Evolutionary conservation across 2,797 vertebrate species (phyloP), one percentile per base, ranked within the genome.

Genomic region (Nothura maculosa): DNA sequence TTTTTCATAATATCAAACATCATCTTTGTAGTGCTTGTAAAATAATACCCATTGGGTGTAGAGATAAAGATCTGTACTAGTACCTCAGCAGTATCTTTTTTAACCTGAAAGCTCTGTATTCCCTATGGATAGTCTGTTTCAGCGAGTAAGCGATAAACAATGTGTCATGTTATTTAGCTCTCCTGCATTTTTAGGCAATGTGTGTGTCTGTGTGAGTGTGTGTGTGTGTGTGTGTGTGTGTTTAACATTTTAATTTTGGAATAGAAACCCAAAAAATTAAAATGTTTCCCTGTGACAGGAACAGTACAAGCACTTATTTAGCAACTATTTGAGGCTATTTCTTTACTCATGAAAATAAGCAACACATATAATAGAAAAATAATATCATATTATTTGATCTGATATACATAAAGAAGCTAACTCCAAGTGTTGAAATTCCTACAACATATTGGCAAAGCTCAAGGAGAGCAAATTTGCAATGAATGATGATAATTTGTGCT

Each of bases 401-500:
- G 42, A 90, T 85, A 9, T 80, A 89, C 92, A 93, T 61, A 94
- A 94, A 78, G 60, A 75, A 61, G 11, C 83, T 69, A 85, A 32
- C 57, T 78, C 68, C 88, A 95, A 95, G 45, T 94, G 66, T 79
- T 93, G 85, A 96, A 88, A 97, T 89, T 87, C 15, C 0, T 95
- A 90, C 30, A 93, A 85, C 76, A 68, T 74, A 68, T 94, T 98
- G 96, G 94, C 95, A 96, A 83, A 94, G 89, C 76, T 94, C 91
- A 93, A 89, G 92, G 85, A 96, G 84, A 97, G 83, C 75, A 97
- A 96, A 97, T 98, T 97, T 97, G 58, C 94, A 95, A 78, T 96
- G 96, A 97, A 95, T 94, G 93, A 97, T 97, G 97, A 95, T 96
- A 96, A 97, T 97, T 97, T 96, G 63, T 90, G 89, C 80, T 77